These are phyloP conservation scores for Hapalemur alaotrensis DNA, from an alignment of 2,797 vertebrate genomes.

Conservation along the genomic window DNA sequence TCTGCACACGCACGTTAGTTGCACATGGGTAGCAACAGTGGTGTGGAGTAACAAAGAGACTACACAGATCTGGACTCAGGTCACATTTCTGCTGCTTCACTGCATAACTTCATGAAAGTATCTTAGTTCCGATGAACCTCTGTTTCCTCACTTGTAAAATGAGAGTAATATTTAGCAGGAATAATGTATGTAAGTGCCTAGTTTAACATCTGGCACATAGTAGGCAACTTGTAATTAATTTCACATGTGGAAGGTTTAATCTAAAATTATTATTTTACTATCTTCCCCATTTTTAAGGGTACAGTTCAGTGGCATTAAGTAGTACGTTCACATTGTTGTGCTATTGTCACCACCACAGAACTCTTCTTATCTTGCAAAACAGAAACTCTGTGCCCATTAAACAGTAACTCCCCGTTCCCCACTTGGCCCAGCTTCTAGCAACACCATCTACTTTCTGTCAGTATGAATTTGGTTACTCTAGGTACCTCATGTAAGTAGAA, in stretches of 20 bases:
- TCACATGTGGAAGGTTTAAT: not conserved
- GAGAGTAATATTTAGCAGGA: not conserved
- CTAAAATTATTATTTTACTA: not conserved
- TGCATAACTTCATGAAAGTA: not conserved
- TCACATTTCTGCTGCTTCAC: not conserved
- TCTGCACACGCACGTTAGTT: too few species aligned
- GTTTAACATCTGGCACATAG: not conserved
- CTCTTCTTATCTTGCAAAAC: not conserved
- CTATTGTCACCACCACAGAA: not conserved
- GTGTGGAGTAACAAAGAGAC: not conserved
- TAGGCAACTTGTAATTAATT: not conserved
- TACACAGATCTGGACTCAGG: not conserved
- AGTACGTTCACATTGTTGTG: not conserved
- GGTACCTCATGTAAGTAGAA: not conserved
- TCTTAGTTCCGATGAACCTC: not conserved
- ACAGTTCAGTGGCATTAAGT: too few species aligned
- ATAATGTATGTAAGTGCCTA: not conserved
- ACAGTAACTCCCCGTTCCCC: too few species aligned
- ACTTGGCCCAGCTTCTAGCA: accelerated
- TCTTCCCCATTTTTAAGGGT: not conserved
- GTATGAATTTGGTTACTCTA: not conserved
- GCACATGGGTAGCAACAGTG: not conserved
- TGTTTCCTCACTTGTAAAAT: not conserved
- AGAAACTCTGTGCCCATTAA: not conserved
- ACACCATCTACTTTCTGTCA: not conserved